A percentile compares a stretch with the other conserved stretches of the same genome.
phyloP scores from a whole-genome alignment of 2,888 invertebrate species.

The Epiperipatus broadwayi region DNA sequence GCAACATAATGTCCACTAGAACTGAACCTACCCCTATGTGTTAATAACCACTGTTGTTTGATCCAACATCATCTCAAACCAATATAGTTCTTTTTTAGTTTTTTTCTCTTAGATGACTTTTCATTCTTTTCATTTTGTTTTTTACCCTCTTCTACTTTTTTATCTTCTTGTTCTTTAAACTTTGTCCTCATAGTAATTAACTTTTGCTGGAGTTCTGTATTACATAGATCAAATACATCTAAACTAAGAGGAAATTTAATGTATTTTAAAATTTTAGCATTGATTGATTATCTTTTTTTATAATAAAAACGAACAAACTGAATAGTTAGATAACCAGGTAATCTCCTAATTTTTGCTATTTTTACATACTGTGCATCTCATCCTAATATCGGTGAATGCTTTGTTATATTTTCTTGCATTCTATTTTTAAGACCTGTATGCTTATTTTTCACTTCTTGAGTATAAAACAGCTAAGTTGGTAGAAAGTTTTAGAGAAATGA shows the following conservation, averaged over 20 bases:
- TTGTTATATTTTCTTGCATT: constrained; percentile 68
- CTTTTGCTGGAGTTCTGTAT: constrained; percentile 52
- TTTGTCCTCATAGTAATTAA: constrained; percentile 66
- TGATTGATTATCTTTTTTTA: constrained; percentile 84
- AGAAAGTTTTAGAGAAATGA: constrained; percentile 58
- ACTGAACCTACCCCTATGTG: constrained; percentile 85
- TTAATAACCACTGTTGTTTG: constrained; percentile 99
- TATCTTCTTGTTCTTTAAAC: constrained; percentile 68
- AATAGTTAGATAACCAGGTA: constrained; percentile 88
- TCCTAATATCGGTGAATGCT: constrained; percentile 58
- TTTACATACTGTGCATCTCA: constrained; percentile 81
- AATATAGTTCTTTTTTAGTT: too few relatives aligned
- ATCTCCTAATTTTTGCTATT: constrained; percentile 72
- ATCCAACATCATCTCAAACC: too few relatives aligned
- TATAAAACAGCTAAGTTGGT: constrained; percentile 93
- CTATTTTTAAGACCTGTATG: constrained; percentile 73
- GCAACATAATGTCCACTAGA: constrained; percentile 97
- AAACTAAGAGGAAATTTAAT: constrained; percentile 86
- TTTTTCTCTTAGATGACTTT: too few relatives aligned
- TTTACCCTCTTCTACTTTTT: constrained; percentile 26
- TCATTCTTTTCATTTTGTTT: too few relatives aligned
- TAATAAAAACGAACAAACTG: constrained; percentile 95
- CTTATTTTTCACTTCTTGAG: constrained; percentile 74
- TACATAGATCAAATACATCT: constrained; percentile 83
- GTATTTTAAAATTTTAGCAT: constrained; percentile 82